These are phyloP conservation scores for Tachina grossa DNA, from an alignment of 2,888 invertebrate species.

Conservation along the genomic window DNA sequence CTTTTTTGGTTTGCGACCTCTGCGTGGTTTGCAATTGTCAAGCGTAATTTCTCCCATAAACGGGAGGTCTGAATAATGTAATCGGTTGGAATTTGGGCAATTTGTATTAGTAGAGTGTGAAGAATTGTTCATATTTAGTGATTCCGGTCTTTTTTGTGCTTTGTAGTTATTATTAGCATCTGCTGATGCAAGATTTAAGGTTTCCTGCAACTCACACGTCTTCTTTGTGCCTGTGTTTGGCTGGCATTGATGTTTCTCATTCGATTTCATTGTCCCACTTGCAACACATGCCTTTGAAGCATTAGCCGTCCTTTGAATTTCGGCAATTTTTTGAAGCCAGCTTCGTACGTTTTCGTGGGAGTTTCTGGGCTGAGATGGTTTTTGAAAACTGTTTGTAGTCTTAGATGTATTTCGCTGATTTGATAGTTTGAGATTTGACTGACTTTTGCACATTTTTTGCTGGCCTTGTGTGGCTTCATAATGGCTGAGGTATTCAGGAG, in stretches of 20 bases:
- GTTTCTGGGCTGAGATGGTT: slow-evolving; percentile 46
- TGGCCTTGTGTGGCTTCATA: slow-evolving; percentile 89
- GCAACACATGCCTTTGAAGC: slow-evolving; percentile 61
- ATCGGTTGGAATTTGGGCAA: not conserved
- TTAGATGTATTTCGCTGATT: slow-evolving; percentile 77
- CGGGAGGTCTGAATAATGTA: slow-evolving; percentile 91
- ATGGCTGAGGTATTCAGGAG: slow-evolving; percentile 90
- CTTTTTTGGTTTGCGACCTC: slow-evolving; percentile 95
- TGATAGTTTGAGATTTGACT: slow-evolving; percentile 71
- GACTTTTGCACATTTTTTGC: slow-evolving; percentile 80
- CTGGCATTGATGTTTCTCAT: not conserved
- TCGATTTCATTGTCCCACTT: not conserved
- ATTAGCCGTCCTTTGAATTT: slow-evolving; percentile 85
- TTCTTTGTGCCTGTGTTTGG: not conserved
- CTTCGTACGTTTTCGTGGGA: slow-evolving; percentile 88
- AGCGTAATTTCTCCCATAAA: slow-evolving; percentile 97
- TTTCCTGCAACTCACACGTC: not conserved
- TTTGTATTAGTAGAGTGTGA: not conserved
- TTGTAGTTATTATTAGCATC: slow-evolving; percentile 48
- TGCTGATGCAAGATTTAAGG: not conserved
- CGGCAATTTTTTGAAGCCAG: slow-evolving; percentile 90
- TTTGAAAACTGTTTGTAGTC: slow-evolving; percentile 71
- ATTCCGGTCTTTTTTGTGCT: not conserved
- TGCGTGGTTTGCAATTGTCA: slow-evolving; percentile 92
- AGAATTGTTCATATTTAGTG: not conserved